These are phyloP conservation scores for Urocitellus parryii DNA, from an alignment of 2,113 vertebrate species.

Conservation along the genomic window DNA sequence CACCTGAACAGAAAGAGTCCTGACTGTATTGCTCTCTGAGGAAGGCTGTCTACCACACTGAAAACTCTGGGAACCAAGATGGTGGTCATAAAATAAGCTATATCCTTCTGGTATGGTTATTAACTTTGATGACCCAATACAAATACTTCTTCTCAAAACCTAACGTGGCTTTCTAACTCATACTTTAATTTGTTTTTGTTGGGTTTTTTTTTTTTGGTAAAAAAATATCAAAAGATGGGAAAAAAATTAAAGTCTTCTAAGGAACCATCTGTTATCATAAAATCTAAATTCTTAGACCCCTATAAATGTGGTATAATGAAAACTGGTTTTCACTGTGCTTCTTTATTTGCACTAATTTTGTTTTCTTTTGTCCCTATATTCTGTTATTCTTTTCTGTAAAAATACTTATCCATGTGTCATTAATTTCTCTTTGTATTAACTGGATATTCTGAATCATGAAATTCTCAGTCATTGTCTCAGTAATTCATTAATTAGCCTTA, in stretches of 20 bases:
- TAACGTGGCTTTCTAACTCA: neutral
- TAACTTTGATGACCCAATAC: neutral
- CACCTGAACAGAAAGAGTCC: neutral
- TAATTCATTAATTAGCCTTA: neutral
- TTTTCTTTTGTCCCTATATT: neutral
- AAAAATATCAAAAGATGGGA: neutral
- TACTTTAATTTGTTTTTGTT: too few relatives aligned
- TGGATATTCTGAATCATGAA: neutral
- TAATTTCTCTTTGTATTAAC: neutral
- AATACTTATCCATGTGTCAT: neutral
- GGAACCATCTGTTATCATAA: neutral
- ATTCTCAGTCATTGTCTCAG: neutral
- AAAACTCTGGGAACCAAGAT: neutral
- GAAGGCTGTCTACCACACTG: neutral
- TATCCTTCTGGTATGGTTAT: neutral
- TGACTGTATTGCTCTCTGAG: neutral
- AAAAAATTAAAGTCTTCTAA: neutral
- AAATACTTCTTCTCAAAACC: conserved; percentile 1
- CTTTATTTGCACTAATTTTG: neutral
- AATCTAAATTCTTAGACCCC: neutral
- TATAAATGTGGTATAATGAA: neutral
- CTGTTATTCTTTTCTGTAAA: neutral
- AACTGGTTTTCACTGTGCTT: neutral
- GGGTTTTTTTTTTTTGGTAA: too few relatives aligned
- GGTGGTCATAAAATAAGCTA: neutral